These are phyloP conservation scores for Numenius phaeopus DNA, from an alignment of 2,797 vertebrate genomes.

Conservation along the genomic window DNA sequence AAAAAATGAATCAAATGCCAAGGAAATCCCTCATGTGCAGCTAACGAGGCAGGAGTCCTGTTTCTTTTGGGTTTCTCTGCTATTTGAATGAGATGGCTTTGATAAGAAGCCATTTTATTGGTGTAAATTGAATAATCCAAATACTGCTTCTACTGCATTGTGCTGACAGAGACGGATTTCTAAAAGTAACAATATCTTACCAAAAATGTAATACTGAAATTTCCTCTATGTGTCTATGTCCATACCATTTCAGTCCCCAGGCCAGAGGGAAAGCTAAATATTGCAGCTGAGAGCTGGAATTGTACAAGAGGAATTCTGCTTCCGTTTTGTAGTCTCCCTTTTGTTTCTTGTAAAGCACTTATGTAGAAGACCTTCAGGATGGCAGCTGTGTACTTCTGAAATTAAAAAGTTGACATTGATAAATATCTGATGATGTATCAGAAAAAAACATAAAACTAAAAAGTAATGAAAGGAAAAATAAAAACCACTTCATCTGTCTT, in stretches of 20 bases:
- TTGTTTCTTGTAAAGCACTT: neutral
- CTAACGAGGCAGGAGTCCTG: neutral
- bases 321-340: neutral
- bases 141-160: neutral
- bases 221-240: neutral
- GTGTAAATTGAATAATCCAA: neutral
- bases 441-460: neutral
- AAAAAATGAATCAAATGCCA: neutral
- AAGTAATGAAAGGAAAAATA: neutral
- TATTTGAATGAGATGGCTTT: conserved; percentile 9
- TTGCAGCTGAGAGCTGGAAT: neutral
- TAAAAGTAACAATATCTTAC: conserved; percentile 21
- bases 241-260: neutral
- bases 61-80: neutral
- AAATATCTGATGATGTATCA: neutral
- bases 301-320: neutral
- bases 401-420: neutral
- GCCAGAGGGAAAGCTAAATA: neutral
- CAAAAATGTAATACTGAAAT: neutral
- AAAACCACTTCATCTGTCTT: neutral
- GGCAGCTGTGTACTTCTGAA: neutral
- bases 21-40: neutral
- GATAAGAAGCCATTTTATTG: conserved; percentile 7
- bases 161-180: conserved; percentile 17
- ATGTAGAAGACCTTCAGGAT: neutral